A percentile compares a stretch with the other conserved stretches of the same genome.
phyloP scores from a whole-genome alignment of 37 sponge, comb jelly and placozoan species.

The Haliclona indistincta region DNA sequence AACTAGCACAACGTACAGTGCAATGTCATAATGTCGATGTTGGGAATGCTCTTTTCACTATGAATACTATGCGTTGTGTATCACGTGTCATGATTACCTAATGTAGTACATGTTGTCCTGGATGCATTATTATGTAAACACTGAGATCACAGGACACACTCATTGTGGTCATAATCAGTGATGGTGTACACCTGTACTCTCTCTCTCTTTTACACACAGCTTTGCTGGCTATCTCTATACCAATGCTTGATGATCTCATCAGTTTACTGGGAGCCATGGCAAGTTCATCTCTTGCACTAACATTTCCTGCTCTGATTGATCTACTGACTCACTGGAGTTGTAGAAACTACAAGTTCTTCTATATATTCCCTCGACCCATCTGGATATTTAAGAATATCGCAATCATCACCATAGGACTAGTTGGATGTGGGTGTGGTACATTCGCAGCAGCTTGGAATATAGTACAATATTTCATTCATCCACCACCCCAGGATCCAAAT shows the following conservation, averaged over 20 bases:
- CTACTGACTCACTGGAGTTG: conserved; percentile 24
- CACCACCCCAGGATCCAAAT: neutral
- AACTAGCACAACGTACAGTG: too few species aligned
- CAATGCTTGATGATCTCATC: conserved; percentile 59
- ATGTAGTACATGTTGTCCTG: too few species aligned
- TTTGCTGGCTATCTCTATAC: conserved; percentile 29
- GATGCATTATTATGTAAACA: too few species aligned
- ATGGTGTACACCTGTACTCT: conserved; percentile 72
- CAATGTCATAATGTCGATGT: too few species aligned
- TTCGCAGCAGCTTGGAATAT: conserved; percentile 7
- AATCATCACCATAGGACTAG: conserved; percentile 46
- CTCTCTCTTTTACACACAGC: conserved; percentile 14
- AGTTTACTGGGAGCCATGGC: conserved; percentile 69
- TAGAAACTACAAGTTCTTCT: conserved; percentile 7
- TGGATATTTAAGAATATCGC: conserved; percentile 29
- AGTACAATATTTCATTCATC: neutral
- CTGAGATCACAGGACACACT: too few species aligned
- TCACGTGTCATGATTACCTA: too few species aligned
- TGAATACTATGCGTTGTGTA: too few species aligned
- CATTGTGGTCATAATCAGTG: too few species aligned
- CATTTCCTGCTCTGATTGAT: conserved; percentile 68
- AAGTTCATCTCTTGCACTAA: conserved; percentile 65
- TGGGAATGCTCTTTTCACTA: too few species aligned
- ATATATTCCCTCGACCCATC: neutral
- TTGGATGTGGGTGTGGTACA: conserved; percentile 57